A percentile compares a stretch with the other conserved stretches of the same genome.
These are phyloP conservation scores for Spodoptera picta DNA, from an alignment of 2,888 invertebrate genomes.

Conservation along the genomic window DNA sequence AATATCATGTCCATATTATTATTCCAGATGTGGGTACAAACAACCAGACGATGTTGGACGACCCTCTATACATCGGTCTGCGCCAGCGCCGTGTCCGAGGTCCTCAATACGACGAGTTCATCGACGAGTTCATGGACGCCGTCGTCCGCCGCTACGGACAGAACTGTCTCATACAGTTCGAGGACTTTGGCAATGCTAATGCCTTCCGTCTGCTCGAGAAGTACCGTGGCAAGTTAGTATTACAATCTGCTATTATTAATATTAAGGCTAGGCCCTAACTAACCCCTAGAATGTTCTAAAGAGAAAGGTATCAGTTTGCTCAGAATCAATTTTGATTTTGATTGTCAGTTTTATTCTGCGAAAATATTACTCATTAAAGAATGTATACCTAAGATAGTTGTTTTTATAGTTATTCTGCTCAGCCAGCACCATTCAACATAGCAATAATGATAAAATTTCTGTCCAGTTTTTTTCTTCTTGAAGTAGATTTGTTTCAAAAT, in stretches of 20 bases:
- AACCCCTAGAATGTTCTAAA: too few species aligned
- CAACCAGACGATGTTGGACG: slow-evolving; percentile 94
- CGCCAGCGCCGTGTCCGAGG: slow-evolving; percentile 95
- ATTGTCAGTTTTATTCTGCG: too few species aligned
- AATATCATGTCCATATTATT: background rate
- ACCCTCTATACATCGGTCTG: slow-evolving; percentile 98
- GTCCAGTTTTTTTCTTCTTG: background rate
- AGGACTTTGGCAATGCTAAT: slow-evolving; percentile 99
- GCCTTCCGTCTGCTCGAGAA: slow-evolving; percentile 97
- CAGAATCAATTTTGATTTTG: too few species aligned
- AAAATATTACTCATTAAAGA: too few species aligned
- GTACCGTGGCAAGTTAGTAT: slow-evolving; percentile 93
- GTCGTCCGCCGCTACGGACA: slow-evolving; percentile 95
- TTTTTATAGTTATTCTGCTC: too few species aligned
- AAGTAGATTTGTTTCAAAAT: background rate
- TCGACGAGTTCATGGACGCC: slow-evolving; percentile 99
- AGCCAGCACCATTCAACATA: too few species aligned
- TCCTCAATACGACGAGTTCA: slow-evolving; percentile 95
- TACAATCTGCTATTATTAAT: too few species aligned
- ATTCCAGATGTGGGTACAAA: slow-evolving; percentile 95
- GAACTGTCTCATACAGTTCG: slow-evolving; percentile 97
- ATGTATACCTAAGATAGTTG: too few species aligned
- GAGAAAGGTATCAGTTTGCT: too few species aligned
- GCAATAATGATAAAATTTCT: too few species aligned
- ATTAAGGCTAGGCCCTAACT: too few species aligned